Evolutionary conservation across 2,888 invertebrate species (phyloP), one percentile per base, ranked within the genome.

Genomic region (Aleiodes alternator): DNA sequence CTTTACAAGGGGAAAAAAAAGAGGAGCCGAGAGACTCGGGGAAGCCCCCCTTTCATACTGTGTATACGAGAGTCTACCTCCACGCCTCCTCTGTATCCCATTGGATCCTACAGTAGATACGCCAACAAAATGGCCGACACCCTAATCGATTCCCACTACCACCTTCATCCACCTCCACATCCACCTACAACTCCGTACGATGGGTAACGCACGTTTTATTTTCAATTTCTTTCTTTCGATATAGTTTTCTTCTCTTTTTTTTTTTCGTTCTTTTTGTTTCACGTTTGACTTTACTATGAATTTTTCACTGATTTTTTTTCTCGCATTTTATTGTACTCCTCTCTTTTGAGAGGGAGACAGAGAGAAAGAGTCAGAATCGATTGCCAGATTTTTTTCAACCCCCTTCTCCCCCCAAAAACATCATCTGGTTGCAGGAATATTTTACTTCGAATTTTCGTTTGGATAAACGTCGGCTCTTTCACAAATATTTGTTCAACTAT

Each of bases 61-160:
- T 43, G 43, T 43, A 9, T 43, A 11, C 43, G 7, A 43, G 7
- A 43, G 77, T 76, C 61, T 82, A 77, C 80, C 78, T 84, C 83
- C 87, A 87, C 88, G 87, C 88, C 88, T 84, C 80, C 84, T 73
- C 79, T 74, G 75, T 38, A 56, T 76, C 76, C 77, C 79, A 84
- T 84, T 84, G 85, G 84, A 69, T 78, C 79, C 70, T 76, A 72
- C 59, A 71, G 34, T 59, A 73, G 78, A 82, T 81, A 82, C 85
- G 82, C 83, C 84, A 87, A 88, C 88, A 88, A 88, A 88, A 88
- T 88, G 88, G 88, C 88, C 86, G 88, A 83, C 84, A 76, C 82
- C 82, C 84, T 86, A 87, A 88, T 88, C 88, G 88, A 88, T 88
- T 86, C 84, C 51, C 79, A 78, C 80, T 80, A 80, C 83, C 83